A percentile compares a stretch with the other conserved stretches of the same genome.
phyloP scores from a whole-genome alignment of 2,888 invertebrate genomes.

The Aphidius colemani region DNA sequence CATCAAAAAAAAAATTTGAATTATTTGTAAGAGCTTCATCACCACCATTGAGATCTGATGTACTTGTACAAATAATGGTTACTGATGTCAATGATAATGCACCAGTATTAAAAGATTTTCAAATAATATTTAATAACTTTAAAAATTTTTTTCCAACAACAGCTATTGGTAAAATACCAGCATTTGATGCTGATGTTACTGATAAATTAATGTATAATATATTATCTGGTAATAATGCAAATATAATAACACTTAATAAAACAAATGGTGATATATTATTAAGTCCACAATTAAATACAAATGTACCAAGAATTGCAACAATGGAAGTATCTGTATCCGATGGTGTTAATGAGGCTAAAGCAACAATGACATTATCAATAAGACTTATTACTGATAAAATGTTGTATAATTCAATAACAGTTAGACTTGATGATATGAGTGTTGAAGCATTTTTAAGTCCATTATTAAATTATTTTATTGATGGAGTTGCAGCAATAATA shows the following conservation, averaged over 20 bases:
- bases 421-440: slow-evolving; percentile 90
- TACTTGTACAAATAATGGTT: slow-evolving; percentile 84
- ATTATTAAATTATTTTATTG: slow-evolving; percentile 82
- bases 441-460: slow-evolving; percentile 91
- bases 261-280: slow-evolving; percentile 83
- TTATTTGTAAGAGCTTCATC: slow-evolving; percentile 89
- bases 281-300: slow-evolving; percentile 92
- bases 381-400: slow-evolving; percentile 92
- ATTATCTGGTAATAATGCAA: slow-evolving; percentile 90
- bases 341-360: slow-evolving; percentile 91
- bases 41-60: slow-evolving; percentile 86
- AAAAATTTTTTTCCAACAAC: slow-evolving; percentile 92
- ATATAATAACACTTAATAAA: slow-evolving; percentile 81
- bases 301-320: slow-evolving; percentile 89
- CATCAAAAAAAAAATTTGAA: slow-evolving; percentile 87
- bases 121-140: slow-evolving; percentile 94
- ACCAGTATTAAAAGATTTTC: slow-evolving; percentile 88
- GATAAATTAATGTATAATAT: slow-evolving; percentile 85
- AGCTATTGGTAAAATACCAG: slow-evolving; percentile 89
- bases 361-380: slow-evolving; percentile 89
- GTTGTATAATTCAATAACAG: slow-evolving; percentile 92
- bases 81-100: slow-evolving; percentile 96
- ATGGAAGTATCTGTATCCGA: slow-evolving; percentile 94
- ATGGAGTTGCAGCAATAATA: slow-evolving; percentile 88
- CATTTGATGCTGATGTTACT: slow-evolving; percentile 92